Base-by-base conservation (phyloP, 2,797 vertebrate species). In the Pygocentrus nattereri region DNA sequence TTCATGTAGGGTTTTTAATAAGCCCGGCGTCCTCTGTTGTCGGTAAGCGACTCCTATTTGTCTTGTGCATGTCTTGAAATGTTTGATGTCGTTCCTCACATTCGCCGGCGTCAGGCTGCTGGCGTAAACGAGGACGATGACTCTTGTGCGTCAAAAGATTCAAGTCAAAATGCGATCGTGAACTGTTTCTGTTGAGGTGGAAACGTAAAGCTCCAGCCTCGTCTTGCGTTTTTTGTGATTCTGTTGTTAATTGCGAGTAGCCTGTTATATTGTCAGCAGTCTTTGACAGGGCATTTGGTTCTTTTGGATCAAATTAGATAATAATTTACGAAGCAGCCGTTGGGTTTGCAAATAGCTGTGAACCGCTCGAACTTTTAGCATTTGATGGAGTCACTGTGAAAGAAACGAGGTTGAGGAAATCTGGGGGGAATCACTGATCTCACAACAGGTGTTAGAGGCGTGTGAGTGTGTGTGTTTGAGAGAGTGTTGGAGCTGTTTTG, bases 391-490 rank as follows among this genome's bases (percentile, higher is more conserved):
- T 77, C 27, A 64, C 41, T 44, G 61, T 64, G 71, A 59, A 85
- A 68, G 27, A 19, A 47, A 19, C 27, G 31, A 47, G 64, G 56
- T 50, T 49, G 69, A 78, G 76, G 74, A 79, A 81, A 78, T 81
- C 59, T 65, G 68, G 70, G 73, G 44, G 74, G 74, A 64, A 76
- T 21, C 62, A 65, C 79, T 72, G 89, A 90, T 86, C 85, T 82
- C 72, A 87, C 95, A 95, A 95, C 95, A 95, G 94, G 95, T 95
- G 95, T 92, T 88, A 91, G 81, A 84, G 82, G 62, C 49, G 72
- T 76, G 56, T 79, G 73, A 27, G 79, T 76, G 74, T 84, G 90
- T 87, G 87, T 84, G 50, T 89, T 78, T 90, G 76, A 87, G 50
- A 87, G 44, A 69, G 95, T 95, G 95, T 92, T 87, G 90, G 80